Base-by-base conservation (phyloP, 2,113 vertebrate genomes). In the Eublepharis macularius region DNA sequence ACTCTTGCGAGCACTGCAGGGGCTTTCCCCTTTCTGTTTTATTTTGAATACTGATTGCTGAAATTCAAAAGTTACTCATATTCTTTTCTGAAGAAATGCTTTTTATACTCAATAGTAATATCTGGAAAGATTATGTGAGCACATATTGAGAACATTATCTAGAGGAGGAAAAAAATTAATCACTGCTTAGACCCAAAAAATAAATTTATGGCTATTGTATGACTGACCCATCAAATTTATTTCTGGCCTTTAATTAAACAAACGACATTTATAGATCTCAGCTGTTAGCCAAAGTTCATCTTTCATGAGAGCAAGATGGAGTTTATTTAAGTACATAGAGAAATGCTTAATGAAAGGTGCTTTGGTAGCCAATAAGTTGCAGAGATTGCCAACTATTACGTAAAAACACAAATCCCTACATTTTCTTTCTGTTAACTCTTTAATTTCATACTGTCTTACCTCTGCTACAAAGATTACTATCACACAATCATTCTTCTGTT, bases 391-490 rank as follows among this genome's bases (percentile, higher is more conserved):
- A 41, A 16, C 3, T 65, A 2, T 54, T 70, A 74, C 0, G 2
- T 6, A 32, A 29, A 79, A 63, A 80, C 14, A 70, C 2, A 66
- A 74, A 86, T 41, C 24, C 41, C 43, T 24, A 0, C 1, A 19
- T 41, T 85, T 29, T 76, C 21, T 80, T 60, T 54, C 39, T 65
- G 1, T 77, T 32, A 82, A 49, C n/a, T 29, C 32, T 49, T 66
- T 19, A 8, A 84, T 73, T 29, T 32, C 66, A 86, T 0, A 16
- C 21, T 82, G 29, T 81, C 95, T 21, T 86, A 99, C 98, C 94
- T 99, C 98, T 7, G 97, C 97, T 29, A 99, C 82, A n/a, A 98
- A 97, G 90, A 99, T 8, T 8, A 99, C 92, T 86, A 98, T 96
- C 72, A 98, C 21, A 0, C 96, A 96, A 81, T 98, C 96, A 0